Evolutionary conservation across 2,888 invertebrate genomes (phyloP).

Genomic region (Electrophaes corylata): DNA sequence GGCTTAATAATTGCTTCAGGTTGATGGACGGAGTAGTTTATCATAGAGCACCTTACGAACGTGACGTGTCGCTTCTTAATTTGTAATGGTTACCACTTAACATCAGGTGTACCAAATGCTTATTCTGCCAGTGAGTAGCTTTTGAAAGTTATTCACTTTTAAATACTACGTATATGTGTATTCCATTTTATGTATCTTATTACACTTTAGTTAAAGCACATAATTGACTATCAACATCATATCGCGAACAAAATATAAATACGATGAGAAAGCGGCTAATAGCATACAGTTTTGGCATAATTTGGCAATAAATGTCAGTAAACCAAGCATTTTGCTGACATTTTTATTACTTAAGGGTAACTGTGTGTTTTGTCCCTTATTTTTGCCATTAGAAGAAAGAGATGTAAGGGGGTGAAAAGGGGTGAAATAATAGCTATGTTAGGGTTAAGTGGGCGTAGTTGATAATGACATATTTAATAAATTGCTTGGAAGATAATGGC

Average conservation of each 20-base stretch:
- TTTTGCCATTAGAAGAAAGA: conserved; percentile 37
- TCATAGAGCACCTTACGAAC: no score
- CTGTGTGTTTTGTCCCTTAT: conserved; percentile 41
- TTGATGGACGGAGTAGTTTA: no score
- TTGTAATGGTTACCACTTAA: no score
- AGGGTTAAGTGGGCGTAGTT: conserved; percentile 75
- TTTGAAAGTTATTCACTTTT: no score
- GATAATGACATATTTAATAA: conserved; percentile 74
- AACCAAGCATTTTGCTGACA: conserved; percentile 53
- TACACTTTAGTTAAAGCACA: no score
- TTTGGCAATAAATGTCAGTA: conserved; percentile 67
- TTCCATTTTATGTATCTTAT: no score
- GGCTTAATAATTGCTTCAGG: no score
- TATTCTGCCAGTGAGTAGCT: no score
- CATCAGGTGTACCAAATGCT: no score
- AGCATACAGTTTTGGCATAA: conserved; percentile 57
- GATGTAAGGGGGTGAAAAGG: conserved; percentile 38
- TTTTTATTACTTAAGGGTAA: conserved; percentile 52
- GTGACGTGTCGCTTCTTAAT: no score
- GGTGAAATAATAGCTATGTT: conserved; percentile 55
- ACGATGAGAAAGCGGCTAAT: conserved; percentile 22
- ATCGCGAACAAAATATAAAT: conserved; percentile 15
- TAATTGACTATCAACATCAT: no score
- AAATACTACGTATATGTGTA: no score
- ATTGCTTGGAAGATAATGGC: conserved; percentile 68